Conservation (phyloP, 2,113 vertebrate genomes). For the Zapornia atra region DNA sequence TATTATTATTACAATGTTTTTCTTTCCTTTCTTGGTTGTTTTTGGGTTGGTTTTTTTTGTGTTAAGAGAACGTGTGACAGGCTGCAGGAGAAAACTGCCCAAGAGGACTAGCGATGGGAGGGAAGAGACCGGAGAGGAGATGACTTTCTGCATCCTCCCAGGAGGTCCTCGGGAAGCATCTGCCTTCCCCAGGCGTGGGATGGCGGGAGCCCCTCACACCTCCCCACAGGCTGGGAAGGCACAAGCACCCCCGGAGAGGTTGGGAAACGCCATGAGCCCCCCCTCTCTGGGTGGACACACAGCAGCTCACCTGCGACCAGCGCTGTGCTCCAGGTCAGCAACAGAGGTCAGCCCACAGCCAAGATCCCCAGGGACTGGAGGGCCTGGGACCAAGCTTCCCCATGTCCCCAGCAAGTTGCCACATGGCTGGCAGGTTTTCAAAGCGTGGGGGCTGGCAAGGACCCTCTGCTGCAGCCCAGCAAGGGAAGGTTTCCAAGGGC, state of each 20-base stretch:
- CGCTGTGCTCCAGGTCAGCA: not conserved
- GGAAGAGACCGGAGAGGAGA: not conserved
- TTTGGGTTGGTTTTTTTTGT: not conserved
- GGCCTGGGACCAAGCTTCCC: not conserved
- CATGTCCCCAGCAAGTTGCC: not conserved
- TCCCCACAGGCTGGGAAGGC: not conserved
- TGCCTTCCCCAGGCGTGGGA: not conserved
- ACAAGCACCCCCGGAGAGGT: not conserved
- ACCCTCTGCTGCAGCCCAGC: not conserved
- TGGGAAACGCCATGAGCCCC: not conserved
- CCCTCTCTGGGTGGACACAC: not conserved
- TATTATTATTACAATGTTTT: constrained; percentile 44
- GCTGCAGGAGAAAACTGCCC: constrained; percentile 4
- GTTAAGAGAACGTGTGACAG: not conserved
- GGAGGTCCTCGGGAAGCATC: not conserved
- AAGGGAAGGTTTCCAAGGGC: constrained; percentile 5
- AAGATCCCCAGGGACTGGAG: accelerated
- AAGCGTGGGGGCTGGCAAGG: not conserved
- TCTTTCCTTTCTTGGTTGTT: not conserved
- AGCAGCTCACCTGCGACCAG: not conserved
- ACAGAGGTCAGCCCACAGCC: not conserved
- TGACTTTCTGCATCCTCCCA: not conserved
- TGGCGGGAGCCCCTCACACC: not conserved
- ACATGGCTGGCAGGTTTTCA: not conserved
- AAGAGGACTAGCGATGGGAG: not conserved